These are phyloP conservation scores for Drosophila punjabiensis DNA, from an alignment of 1,140 invertebrate species.

Conservation along the genomic window DNA sequence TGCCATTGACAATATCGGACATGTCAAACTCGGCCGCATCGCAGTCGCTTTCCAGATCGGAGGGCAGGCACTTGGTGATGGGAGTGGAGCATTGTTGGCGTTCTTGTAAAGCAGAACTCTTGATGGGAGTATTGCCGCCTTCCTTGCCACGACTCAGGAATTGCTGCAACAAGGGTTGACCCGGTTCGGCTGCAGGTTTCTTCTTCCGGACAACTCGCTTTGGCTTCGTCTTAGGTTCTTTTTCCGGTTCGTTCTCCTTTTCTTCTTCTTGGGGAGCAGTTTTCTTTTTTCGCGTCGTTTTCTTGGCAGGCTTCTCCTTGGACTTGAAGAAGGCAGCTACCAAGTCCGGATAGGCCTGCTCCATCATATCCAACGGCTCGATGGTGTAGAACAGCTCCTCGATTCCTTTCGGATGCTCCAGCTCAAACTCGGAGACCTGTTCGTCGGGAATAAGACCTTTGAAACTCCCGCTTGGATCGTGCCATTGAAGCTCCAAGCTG, in stretches of 20 bases:
- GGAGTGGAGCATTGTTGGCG: slow-evolving; percentile 72
- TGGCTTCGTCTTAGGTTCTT: slow-evolving; percentile 22
- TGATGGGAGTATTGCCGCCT: slow-evolving; percentile 33
- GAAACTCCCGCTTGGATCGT: slow-evolving; percentile 86
- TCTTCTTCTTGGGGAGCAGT: slow-evolving; percentile 52
- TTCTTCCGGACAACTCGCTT: slow-evolving; percentile 47
- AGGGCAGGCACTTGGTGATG: slow-evolving; percentile 60
- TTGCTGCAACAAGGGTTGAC: slow-evolving; percentile 77
- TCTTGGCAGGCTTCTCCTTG: slow-evolving; percentile 86
- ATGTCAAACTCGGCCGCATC: slow-evolving; percentile 86
- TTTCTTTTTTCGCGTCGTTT: slow-evolving; percentile 85
- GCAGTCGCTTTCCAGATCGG: slow-evolving; percentile 72
- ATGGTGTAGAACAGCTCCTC: slow-evolving; percentile 87
- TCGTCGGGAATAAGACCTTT: slow-evolving; percentile 87
- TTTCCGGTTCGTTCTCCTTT: slow-evolving; percentile 15
- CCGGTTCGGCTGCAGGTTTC: slow-evolving; percentile 14
- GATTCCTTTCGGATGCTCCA: slow-evolving; percentile 85
- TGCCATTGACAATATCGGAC: slow-evolving; percentile 88
- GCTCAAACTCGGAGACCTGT: slow-evolving; percentile 83
- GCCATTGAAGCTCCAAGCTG: slow-evolving; percentile 91
- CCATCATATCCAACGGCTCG: slow-evolving; percentile 89
- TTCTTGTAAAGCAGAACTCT: slow-evolving; percentile 16
- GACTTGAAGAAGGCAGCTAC: slow-evolving; percentile 88
- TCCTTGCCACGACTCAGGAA: slow-evolving; percentile 69
- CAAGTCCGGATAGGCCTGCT: slow-evolving; percentile 89